A percentile compares a stretch with the other conserved stretches of the same genome.
phyloP scores from a whole-genome alignment of 2,888 invertebrate species.

The Monoplex corrugatus region DNA sequence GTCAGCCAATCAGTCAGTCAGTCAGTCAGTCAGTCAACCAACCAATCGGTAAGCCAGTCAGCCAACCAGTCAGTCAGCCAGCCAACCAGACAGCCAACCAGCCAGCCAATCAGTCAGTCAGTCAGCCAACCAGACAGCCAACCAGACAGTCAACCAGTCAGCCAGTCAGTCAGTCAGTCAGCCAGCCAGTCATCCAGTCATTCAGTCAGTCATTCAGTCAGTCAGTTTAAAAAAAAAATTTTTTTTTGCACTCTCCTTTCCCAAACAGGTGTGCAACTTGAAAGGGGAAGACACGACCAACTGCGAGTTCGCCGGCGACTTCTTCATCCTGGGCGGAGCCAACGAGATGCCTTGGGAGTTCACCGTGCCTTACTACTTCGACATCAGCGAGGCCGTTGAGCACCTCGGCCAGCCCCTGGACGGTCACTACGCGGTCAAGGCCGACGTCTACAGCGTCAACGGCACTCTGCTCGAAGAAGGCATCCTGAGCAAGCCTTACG shows the following conservation, averaged over 20 bases:
- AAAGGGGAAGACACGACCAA: background rate
- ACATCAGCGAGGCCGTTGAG: constrained; percentile 56
- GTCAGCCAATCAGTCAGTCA: too few relatives aligned
- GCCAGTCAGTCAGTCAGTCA: too few relatives aligned
- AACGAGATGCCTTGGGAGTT: constrained; percentile 60
- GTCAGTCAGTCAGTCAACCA: too few relatives aligned
- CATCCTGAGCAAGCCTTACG: constrained; percentile 50
- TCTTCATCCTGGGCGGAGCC: constrained; percentile 60
- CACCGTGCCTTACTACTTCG: constrained; percentile 56
- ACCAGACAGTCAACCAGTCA: too few relatives aligned
- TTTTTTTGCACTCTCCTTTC: background rate
- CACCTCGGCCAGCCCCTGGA: constrained; percentile 42
- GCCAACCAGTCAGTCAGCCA: too few relatives aligned
- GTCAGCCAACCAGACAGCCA: too few relatives aligned
- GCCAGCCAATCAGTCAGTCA: too few relatives aligned
- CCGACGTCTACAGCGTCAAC: constrained; percentile 55
- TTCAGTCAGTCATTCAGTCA: too few relatives aligned
- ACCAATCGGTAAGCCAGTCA: too few relatives aligned
- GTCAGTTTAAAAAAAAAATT: background rate
- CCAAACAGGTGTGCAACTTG: constrained; percentile 48
- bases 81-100: too few relatives aligned
- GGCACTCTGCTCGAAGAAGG: constrained; percentile 51
- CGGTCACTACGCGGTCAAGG: constrained; percentile 53
- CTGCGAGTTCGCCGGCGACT: constrained; percentile 59
- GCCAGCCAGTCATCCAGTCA: too few relatives aligned